Evolutionary conservation across 2,888 invertebrate species (phyloP).

Genomic region (Drosophila paramelanica): DNA sequence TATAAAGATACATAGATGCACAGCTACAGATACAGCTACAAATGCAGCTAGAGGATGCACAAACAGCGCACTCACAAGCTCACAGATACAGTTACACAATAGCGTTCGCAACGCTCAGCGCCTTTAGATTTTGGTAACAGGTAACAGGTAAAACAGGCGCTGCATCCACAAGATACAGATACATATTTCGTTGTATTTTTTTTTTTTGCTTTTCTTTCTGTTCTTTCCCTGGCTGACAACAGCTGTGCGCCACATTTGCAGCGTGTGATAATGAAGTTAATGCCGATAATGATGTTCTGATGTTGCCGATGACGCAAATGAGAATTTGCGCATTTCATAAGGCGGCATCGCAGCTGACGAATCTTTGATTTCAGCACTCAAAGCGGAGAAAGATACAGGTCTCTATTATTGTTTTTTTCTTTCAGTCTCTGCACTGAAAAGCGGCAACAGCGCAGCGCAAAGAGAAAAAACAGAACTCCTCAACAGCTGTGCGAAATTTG

Average conservation of each 20-base stretch:
- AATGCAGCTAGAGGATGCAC: background rate
- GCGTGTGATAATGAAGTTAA: conserved; percentile 22
- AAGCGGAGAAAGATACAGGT: too few species aligned
- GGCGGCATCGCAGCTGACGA: conserved; percentile 8
- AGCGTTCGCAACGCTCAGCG: conserved; percentile 5
- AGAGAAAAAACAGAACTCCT: background rate
- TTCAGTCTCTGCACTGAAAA: background rate
- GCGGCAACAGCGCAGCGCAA: conserved; percentile 3
- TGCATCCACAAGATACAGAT: conserved; percentile 61
- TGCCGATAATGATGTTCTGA: conserved; percentile 19
- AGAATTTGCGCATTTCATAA: conserved; percentile 17
- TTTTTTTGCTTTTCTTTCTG: background rate
- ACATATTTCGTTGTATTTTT: conserved; percentile 6
- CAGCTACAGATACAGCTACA: conserved; percentile 4
- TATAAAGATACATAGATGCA: conserved; percentile 6
- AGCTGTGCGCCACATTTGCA: conserved; percentile 68
- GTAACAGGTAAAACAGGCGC: conserved; percentile 35
- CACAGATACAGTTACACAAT: conserved; percentile 1
- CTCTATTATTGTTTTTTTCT: background rate
- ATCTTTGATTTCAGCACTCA: conserved; percentile 28
- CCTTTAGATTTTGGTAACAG: conserved; percentile 51
- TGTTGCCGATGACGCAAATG: conserved; percentile 12
- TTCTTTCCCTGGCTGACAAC: conserved; percentile 53
- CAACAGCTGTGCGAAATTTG: conserved; percentile 56
- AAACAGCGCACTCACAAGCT: too few species aligned